phyloP scores from a whole-genome alignment of 1,140 invertebrate species.

The Aphelenchoides besseyi region DNA sequence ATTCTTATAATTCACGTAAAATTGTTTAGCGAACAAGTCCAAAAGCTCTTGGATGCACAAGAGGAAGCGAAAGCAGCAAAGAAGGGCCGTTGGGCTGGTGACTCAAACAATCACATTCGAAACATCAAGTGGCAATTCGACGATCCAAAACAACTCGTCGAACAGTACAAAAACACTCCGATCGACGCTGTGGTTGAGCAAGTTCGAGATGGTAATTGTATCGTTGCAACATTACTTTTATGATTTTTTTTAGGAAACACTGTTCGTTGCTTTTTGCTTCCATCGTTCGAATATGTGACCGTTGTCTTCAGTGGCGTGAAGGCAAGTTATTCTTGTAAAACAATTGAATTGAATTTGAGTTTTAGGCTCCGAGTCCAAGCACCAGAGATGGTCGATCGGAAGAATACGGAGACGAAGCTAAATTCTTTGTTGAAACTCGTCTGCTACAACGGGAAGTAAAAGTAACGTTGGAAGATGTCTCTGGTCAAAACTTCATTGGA shows the following conservation, averaged over 20 bases:
- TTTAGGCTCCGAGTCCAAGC: constrained; percentile 9
- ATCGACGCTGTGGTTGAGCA: constrained; percentile 67
- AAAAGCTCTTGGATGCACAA: constrained; percentile 78
- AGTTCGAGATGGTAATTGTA: constrained; percentile 75
- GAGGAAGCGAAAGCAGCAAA: constrained; percentile 79
- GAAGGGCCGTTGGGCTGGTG: constrained; percentile 78
- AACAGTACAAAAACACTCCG: constrained; percentile 75
- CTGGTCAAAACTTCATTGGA: constrained; percentile 83
- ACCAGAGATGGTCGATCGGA: constrained; percentile 69
- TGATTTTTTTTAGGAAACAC: constrained; percentile 92
- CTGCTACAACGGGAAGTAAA: constrained; percentile 88
- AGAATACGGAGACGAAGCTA: constrained; percentile 76
- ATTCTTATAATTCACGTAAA: constrained; percentile 16
- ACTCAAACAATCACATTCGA: constrained; percentile 72
- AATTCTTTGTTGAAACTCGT: constrained; percentile 83
- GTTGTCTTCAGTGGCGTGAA: constrained; percentile 89
- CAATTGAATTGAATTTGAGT: constrained; percentile 21
- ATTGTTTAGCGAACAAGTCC: constrained; percentile 58
- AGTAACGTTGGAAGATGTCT: constrained; percentile 82
- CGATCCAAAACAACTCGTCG: constrained; percentile 76
- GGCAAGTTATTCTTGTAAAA: constrained; percentile 64
- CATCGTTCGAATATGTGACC: constrained; percentile 80
- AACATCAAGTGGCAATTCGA: constrained; percentile 83
- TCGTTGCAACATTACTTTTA: constrained; percentile 88
- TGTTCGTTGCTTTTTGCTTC: constrained; percentile 80